phyloP scores from a whole-genome alignment of 2,113 vertebrate genomes.

The Anolis sagrei region DNA sequence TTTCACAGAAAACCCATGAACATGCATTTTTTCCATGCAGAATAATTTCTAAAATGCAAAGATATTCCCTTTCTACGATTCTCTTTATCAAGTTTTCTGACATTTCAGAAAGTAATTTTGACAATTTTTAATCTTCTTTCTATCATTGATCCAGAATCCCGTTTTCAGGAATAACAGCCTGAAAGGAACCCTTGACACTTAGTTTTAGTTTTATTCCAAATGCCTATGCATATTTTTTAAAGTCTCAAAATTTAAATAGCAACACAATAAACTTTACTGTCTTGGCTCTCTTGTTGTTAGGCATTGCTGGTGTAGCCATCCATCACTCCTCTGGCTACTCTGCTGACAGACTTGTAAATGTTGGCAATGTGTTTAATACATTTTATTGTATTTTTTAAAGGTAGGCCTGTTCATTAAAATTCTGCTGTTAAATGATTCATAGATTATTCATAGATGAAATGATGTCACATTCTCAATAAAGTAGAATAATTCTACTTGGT shows the following conservation, averaged over 20 bases:
- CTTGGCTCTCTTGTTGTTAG: constrained; percentile 1
- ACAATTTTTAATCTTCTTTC: no score
- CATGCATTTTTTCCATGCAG: no score
- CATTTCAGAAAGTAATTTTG: no score
- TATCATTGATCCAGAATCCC: no score
- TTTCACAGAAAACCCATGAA: no score
- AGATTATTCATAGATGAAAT: constrained; percentile 44
- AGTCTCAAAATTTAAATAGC: not conserved
- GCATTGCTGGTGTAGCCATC: not conserved
- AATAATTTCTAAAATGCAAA: no score
- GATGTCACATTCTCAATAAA: constrained; percentile 56
- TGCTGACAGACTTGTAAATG: constrained; percentile 16
- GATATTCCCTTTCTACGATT: no score
- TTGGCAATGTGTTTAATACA: constrained; percentile 21
- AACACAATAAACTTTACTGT: constrained; percentile 9
- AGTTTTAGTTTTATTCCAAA: not conserved
- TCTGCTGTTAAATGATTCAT: constrained; percentile 40
- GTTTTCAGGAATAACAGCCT: no score
- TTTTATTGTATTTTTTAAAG: constrained; percentile 9
- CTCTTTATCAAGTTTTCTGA: no score
- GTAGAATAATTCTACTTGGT: constrained; percentile 42
- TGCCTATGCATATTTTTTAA: no score
- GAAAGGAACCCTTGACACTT: not conserved
- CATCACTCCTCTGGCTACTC: constrained; percentile 24
- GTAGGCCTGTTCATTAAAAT: constrained; percentile 20